phyloP scores from a whole-genome alignment of 2,113 vertebrate genomes.

The Platycercus adscitus region DNA sequence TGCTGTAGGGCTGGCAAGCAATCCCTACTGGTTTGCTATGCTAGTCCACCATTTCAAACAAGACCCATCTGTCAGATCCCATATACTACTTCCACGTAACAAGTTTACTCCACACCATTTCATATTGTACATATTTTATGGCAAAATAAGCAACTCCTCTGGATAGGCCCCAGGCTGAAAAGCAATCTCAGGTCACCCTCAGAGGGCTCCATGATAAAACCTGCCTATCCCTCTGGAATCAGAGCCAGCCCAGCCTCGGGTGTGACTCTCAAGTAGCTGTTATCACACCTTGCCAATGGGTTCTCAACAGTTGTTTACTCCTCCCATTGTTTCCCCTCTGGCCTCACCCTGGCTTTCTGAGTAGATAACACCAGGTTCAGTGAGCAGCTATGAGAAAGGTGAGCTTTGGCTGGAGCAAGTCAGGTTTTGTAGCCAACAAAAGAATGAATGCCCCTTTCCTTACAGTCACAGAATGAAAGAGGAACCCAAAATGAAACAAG shows the following conservation, averaged over 20 bases:
- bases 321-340: background rate
- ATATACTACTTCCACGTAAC: background rate
- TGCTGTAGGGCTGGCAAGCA: background rate
- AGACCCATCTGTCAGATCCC: background rate
- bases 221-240: background rate
- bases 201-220: background rate
- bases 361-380: background rate
- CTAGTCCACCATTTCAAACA: background rate
- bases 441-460: background rate
- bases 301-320: background rate
- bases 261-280: background rate
- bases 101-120: background rate
- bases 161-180: background rate
- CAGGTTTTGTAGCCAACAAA: background rate
- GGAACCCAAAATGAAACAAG: background rate
- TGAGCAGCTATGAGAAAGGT: background rate
- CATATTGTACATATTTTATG: background rate
- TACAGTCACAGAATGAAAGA: background rate
- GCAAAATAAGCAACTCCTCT: background rate
- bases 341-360: background rate
- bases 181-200: background rate
- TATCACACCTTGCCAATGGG: background rate
- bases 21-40: background rate
- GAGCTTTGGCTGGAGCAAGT: background rate
- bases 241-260: background rate